These are phyloP conservation scores for Nematopogon swammerdamellus DNA, from an alignment of 2,888 invertebrate genomes.

Conservation along the genomic window DNA sequence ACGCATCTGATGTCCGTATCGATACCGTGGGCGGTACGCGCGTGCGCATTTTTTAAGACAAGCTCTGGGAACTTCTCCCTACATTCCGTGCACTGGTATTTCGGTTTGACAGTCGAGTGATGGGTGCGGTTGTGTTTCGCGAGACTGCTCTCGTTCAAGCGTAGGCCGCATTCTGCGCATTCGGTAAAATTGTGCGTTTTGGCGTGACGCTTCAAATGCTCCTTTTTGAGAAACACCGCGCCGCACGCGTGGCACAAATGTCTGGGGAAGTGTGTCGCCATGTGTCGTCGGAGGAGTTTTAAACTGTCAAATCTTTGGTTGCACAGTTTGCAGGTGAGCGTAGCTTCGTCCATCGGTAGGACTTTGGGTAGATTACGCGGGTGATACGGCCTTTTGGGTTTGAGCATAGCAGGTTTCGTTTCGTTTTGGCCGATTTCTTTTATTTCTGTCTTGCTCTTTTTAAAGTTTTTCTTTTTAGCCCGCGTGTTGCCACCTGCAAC, in stretches of 20 bases:
- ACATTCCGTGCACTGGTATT: not conserved
- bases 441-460: not conserved
- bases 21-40: not conserved
- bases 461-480: not conserved
- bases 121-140: not conserved
- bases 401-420: not conserved
- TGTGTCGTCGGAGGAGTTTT: not conserved
- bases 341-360: not conserved
- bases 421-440: not conserved
- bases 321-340: not conserved
- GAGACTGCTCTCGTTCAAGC: not conserved
- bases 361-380: not conserved
- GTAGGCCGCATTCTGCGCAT: not conserved
- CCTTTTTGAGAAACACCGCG: not conserved
- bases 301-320: not conserved
- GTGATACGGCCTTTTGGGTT: not conserved
- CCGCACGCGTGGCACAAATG: constrained; percentile 1
- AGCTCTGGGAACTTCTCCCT: not conserved
- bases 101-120: not conserved
- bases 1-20: not conserved
- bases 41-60: not conserved
- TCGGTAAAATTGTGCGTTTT: not conserved
- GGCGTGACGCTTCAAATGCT: not conserved
- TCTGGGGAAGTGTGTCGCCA: not conserved
- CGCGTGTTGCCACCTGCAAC: not conserved